A percentile compares a stretch with the other conserved stretches of the same genome.
Conservation (phyloP, 2,797 vertebrate genomes). For the Microtus agrestis region DNA sequence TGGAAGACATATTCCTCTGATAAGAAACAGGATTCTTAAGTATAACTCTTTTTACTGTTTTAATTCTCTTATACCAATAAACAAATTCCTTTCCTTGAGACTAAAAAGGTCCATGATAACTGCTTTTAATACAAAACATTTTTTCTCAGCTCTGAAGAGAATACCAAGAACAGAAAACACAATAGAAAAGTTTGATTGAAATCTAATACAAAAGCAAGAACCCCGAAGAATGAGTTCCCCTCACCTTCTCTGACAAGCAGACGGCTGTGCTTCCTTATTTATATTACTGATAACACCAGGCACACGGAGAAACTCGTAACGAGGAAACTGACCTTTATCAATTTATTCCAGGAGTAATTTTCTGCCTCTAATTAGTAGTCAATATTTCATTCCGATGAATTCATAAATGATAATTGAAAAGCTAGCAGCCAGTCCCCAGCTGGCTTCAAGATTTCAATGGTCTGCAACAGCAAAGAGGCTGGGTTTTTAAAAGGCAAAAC, state of each 20-base stretch:
- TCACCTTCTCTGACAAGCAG: conserved; percentile 80
- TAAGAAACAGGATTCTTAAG: conserved; percentile 52
- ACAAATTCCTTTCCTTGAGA: conserved; percentile 60
- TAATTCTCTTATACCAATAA: conserved; percentile 56
- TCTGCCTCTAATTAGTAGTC: conserved; percentile 88
- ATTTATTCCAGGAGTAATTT: conserved; percentile 87
- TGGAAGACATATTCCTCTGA: conserved; percentile 69
- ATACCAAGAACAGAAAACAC: conserved; percentile 75
- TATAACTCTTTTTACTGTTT: conserved; percentile 24
- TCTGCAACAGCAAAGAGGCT: conserved; percentile 86
- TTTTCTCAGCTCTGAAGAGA: conserved; percentile 75
- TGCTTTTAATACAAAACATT: conserved; percentile 67
- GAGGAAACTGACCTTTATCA: conserved; percentile 90
- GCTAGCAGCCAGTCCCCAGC: conserved; percentile 82
- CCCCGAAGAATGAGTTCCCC: conserved; percentile 80
- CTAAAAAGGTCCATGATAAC: conserved; percentile 56
- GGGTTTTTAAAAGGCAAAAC: conserved; percentile 89
- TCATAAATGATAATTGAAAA: conserved; percentile 88
- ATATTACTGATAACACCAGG: conserved; percentile 80
- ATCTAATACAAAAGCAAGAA: conserved; percentile 76
- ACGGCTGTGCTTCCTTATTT: conserved; percentile 78
- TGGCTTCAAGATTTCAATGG: conserved; percentile 85
- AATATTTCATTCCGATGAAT: conserved; percentile 86
- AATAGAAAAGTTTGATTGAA: conserved; percentile 80
- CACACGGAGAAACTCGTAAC: conserved; percentile 78